Evolutionary conservation across 2,113 vertebrate genomes (phyloP), one percentile per base, ranked within the genome.

Genomic region (Sterna hirundo): DNA sequence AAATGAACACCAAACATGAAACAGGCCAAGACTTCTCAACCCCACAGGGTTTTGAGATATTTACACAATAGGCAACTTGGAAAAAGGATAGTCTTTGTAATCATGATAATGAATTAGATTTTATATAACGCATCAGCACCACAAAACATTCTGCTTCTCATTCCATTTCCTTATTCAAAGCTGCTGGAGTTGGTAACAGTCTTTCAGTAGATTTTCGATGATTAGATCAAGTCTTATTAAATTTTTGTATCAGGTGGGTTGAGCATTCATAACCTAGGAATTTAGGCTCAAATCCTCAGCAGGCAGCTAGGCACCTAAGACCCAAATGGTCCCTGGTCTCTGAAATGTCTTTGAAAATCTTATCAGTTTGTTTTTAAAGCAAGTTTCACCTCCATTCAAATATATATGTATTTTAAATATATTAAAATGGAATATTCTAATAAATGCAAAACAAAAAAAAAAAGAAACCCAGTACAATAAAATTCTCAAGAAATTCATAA

Each of bases 1-100:
- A 98, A 94, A 96, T 90, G 75, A 71, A 87, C 54, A 90, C 62
- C 15, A 68, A 91, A 96, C 79, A 79, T 83, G 90, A 87, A 96
- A 96, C 84, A 96, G 78, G 60, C 49, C 86, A 94, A 97, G 95
- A 79, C 83, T 88, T 92, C 65, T 70, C 70, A 95, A 1, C 69
- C 82, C 92, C 79, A 94, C 46, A 71, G 89, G 85, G 85, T 79
- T 95, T 91, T 86, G 88, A 94, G 64, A 81, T 96, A 88, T 97
- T 97, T 96, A 96, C 64, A 96, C 76, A 97, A 78, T 61, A 97
- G 86, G 69, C 47, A 90, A 27, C 62, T 32, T 55, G 42, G 34
- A 71, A 96, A 93, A 94, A 89, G 42, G 19, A 32, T 55, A 52
- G 42, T 57, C 87, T 79, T 95, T 51, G 47, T 90, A 92, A 90